Evolutionary conservation across 2,888 invertebrate species (phyloP).

Genomic region (Quadroppia sp.): DNA sequence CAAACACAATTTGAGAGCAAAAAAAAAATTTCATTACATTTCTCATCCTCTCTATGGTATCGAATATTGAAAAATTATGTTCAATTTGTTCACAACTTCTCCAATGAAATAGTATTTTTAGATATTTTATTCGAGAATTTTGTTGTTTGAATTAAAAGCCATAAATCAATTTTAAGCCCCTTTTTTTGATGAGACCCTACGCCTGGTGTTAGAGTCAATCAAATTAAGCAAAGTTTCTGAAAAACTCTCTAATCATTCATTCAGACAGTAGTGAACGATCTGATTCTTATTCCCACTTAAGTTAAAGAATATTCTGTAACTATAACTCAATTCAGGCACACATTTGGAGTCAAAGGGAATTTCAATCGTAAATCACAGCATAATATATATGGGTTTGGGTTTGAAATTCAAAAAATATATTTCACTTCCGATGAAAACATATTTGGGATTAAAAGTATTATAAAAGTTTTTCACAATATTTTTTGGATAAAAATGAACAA

Average conservation of each 20-base stretch:
- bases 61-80: constrained; percentile 1
- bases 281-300: constrained; percentile 13
- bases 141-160: constrained; percentile 20
- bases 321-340: background rate
- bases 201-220: constrained; percentile 1
- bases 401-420: background rate
- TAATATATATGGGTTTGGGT: background rate
- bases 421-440: background rate
- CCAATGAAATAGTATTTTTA: background rate
- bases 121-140: background rate
- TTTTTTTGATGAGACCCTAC: too few relatives aligned
- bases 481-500: background rate
- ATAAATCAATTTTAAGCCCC: constrained; percentile 14
- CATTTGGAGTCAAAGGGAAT: background rate
- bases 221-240: constrained; percentile 3
- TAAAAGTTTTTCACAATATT: background rate
- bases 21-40: constrained; percentile 1
- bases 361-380: constrained; percentile 8
- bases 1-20: background rate
- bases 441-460: too few relatives aligned
- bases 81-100: background rate
- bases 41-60: background rate
- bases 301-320: constrained; percentile 8
- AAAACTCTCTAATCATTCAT: background rate
- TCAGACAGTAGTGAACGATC: background rate